phyloP scores from a whole-genome alignment of 2,113 vertebrate species.

The Fregetta grallaria region DNA sequence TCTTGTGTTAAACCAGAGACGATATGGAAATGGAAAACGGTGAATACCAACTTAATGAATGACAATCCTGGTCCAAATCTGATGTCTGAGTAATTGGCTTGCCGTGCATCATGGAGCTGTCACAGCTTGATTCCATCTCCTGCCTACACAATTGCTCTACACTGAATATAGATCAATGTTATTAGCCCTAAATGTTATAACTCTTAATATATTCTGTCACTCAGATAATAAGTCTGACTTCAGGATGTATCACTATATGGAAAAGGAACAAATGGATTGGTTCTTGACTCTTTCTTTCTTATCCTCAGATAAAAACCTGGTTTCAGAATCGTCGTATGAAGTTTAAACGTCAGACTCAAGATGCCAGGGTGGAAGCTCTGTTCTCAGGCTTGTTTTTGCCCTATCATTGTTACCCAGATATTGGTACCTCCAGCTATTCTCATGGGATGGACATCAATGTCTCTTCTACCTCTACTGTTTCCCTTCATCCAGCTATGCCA shows the following conservation, averaged over 20 bases:
- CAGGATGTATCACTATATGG: too few relatives aligned
- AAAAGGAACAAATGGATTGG: not conserved
- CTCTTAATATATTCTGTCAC: not conserved
- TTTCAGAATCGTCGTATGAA: constrained; percentile 92
- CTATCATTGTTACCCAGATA: constrained; percentile 9
- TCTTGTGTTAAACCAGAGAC: not conserved
- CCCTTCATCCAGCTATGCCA: not conserved
- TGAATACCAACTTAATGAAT: too few relatives aligned
- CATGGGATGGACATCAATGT: not conserved
- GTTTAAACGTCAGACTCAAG: constrained; percentile 82
- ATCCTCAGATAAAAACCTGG: constrained; percentile 84
- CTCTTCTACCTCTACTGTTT: not conserved
- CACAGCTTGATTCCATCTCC: not conserved
- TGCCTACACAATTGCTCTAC: not conserved
- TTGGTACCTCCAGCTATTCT: not conserved
- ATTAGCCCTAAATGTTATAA: not conserved
- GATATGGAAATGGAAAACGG: rapidly evolving
- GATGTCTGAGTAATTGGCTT: not conserved
- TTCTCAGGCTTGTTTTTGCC: constrained; percentile 59
- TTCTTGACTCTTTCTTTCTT: not conserved
- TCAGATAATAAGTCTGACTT: not conserved
- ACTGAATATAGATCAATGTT: not conserved
- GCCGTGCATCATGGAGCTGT: rapidly evolving
- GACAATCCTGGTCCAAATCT: not conserved
- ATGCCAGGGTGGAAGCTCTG: constrained; percentile 72